Evolutionary conservation across 1,140 invertebrate genomes (phyloP), one percentile per base, ranked within the genome.

Genomic region (Yoshiicerus persimilis): DNA sequence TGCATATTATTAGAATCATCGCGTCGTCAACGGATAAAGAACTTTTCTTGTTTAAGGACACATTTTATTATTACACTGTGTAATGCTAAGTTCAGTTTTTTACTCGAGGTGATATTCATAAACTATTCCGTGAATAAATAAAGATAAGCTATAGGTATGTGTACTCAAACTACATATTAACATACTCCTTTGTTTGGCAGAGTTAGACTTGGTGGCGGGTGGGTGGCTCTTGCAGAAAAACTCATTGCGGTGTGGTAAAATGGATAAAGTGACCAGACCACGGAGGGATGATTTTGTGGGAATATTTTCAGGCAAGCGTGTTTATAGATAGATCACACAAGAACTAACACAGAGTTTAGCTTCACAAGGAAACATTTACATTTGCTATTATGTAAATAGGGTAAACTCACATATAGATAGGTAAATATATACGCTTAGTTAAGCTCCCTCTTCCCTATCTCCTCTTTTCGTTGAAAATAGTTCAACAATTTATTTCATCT

Each of bases 221-320:
- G 75, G 75, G 30, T 80, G 47, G 47, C 47, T n/a, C 9, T 80
- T 23, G 27, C 30, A 80, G 32, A 80, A 80, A 80, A 80, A 80
- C 32, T n/a, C 75, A 80, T 34, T 36, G 75, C 75, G 75, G 75
- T 34, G 20, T 80, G 75, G 20, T n/a, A 30, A 80, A n/a, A 23
- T 23, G 75, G 34, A 80, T 38, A 20, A 84, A 84, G 30, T 84
- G 83, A 84, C 77, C 77, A 80, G 83, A 84, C 32, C 70, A 56
- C 38, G 32, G 38, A 84, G 83, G 25, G 83, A 84, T 56, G 83
- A 84, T 47, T 84, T 47, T 20, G 83, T 84, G 83, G 41, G 83
- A 84, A 84, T 25, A 41, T 56, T 34, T 84, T 56, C 47, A 56
- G 20, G 47, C 20, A 56, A 56, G 47, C 47, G 47, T 56, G 47